Evolutionary conservation across 2,797 vertebrate species (phyloP), one percentile per base, ranked within the genome.

Genomic region (Neosalanx taihuensis): DNA sequence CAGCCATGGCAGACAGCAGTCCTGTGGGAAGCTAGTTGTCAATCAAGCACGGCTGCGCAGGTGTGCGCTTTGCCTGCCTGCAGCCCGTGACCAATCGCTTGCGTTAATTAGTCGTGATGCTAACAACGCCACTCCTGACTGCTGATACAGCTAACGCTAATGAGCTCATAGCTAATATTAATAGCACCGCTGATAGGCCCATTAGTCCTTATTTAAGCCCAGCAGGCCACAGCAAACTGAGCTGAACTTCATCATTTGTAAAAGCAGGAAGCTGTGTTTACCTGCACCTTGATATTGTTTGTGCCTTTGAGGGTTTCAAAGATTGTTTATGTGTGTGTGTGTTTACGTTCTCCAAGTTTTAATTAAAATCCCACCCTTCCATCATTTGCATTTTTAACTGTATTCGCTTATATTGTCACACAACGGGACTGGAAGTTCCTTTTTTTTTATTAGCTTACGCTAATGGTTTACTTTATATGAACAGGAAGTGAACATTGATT

Each of bases 81-180:
- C 23, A 59, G 70, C 74, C 76, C 73, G 71, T 65, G 56, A 66
- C 72, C 49, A 59, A 65, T 60, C 31, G 33, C 68, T 66, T 2
- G 30, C 72, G 69, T 57, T 73, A 73, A 73, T 68, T 37, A 63
- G 33, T 20, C 7, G 3, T 18, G 18, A 74, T 65, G 62, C 67
- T 35, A 74, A 74, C 31, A 35, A 41, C 5, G 30, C n/a, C 76
- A 51, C 67, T 59, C 60, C 69, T 15, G 1, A 0, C 51, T 76
- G 79, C 72, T 73, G 73, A 79, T 80, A 64, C 49, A 20, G 67
- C 74, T 79, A 58, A 78, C 71, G 72, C 60, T 81, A 73, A 81
- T 81, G 74, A 73, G 65, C 63, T n/a, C n/a, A n/a, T n/a, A n/a
- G 70, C 59, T 64, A 79, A 76, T 75, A 68, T 23, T 59, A 80